Base-by-base conservation (phyloP, 35 echinoderm and acorn worm genomes). In the Chiridota heheva region DNA sequence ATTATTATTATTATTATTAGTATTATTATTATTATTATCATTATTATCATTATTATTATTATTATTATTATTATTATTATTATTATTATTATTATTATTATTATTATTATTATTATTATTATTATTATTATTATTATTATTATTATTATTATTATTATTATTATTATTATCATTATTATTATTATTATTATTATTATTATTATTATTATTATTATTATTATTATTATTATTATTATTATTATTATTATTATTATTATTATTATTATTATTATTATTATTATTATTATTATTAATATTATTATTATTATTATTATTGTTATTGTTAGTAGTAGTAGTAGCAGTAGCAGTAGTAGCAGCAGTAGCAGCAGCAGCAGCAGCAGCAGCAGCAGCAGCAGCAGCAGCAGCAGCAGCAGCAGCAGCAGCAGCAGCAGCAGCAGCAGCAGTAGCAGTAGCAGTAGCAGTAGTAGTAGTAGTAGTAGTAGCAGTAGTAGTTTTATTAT, bases 391-490 rank as follows among this genome's bases (percentile, higher is more conserved):
- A 55, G 48, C 22, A 55, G 22, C 22, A 55, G 48, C 12, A 55
- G 48, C 22, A 55, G 48, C 22, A 55, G 48, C 22, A 55, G 48
- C 22, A 55, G 48, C 22, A 55, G 48, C 22, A 55, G 48, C 22
- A 55, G 48, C 22, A 55, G 48, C 22, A 55, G 48, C 22, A 55
- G 48, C 22, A 55, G 48, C 22, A 55, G 48, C 22, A 55, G 48
- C 22, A 55, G 48, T 55, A 55, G 48, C 22, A 55, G 48, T 55
- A 55, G 48, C 22, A 55, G 48, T 55, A 55, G 48, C 22, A 55
- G 48, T 55, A 55, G 48, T 55, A 55, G 48, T 55, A 55, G 48
- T 55, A 55, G 48, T 55, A 55, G 48, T 55, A 55, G 48, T 55
- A 55, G 48, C 22, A 55, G 48, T 55, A 55, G 48, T 55, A 55